Evolutionary conservation across 2,797 vertebrate genomes (phyloP).

Genomic region (Manis crassicaudata): DNA sequence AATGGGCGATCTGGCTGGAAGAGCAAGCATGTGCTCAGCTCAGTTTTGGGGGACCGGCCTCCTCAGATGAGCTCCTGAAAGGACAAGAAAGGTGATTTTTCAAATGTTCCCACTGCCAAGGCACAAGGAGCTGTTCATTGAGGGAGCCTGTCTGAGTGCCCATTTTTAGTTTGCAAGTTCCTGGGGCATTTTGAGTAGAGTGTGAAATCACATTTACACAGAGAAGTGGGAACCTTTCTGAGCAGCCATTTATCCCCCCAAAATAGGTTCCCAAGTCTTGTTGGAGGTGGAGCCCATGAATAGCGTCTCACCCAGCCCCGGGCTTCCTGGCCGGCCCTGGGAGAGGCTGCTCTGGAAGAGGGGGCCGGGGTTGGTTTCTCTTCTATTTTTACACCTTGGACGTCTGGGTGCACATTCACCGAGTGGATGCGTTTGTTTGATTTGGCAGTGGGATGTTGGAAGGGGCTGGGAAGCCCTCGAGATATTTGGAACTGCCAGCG

Average conservation of each 20-base stretch:
- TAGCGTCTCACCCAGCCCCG: conserved; percentile 71
- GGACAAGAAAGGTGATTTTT: conserved; percentile 58
- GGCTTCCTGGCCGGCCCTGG: conserved; percentile 52
- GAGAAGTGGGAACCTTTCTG: conserved; percentile 77
- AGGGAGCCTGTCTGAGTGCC: not conserved
- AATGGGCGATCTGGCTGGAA: not conserved
- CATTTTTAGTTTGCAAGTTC: not conserved
- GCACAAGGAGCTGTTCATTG: conserved; percentile 74
- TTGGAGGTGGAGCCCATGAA: conserved; percentile 56
- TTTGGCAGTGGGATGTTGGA: conserved; percentile 72
- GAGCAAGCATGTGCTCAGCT: fast-evolving
- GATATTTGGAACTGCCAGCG: conserved; percentile 17
- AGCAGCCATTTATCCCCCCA: conserved; percentile 77
- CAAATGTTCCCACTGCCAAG: not conserved
- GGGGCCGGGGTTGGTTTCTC: not conserved
- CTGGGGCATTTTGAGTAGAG: conserved; percentile 72
- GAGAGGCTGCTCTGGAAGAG: conserved; percentile 36
- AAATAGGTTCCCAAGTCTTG: conserved; percentile 74
- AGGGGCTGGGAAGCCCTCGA: conserved; percentile 12
- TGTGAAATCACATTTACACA: conserved; percentile 83
- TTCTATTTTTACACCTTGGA: conserved; percentile 28
- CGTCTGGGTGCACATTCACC: conserved; percentile 60
- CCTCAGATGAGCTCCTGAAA: conserved; percentile 52
- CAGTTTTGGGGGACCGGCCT: not conserved
- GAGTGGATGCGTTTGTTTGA: conserved; percentile 74